These are phyloP conservation scores for Leptogaster cylindrica DNA, from an alignment of 2,888 invertebrate genomes.

Conservation along the genomic window DNA sequence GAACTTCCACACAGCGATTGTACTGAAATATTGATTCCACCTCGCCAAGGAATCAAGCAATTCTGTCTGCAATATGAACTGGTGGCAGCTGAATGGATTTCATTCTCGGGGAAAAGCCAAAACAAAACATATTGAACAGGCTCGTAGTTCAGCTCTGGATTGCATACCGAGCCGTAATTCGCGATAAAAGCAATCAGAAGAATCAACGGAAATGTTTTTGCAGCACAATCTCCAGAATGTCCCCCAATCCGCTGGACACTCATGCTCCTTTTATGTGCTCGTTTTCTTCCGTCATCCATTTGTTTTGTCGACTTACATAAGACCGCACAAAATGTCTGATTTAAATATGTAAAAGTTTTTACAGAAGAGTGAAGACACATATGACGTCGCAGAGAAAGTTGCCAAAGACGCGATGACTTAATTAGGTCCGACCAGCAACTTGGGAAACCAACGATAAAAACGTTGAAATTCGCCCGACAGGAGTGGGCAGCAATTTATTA, in stretches of 20 bases:
- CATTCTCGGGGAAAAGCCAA: too few species aligned
- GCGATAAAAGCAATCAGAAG: background rate
- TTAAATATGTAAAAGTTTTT: background rate
- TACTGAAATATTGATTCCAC: slow-evolving; percentile 28
- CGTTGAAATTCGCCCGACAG: too few species aligned
- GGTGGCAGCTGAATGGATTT: background rate
- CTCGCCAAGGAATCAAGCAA: background rate
- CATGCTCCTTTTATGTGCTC: background rate
- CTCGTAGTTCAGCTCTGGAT: too few species aligned
- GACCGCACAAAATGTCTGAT: background rate
- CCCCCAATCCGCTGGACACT: background rate
- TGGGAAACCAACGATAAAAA: background rate
- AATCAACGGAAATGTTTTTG: background rate
- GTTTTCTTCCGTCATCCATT: background rate
- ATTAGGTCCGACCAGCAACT: background rate
- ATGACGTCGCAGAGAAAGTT: background rate
- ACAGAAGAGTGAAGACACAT: background rate
- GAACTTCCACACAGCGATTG: slow-evolving; percentile 10
- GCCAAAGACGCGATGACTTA: background rate
- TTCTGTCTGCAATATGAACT: background rate
- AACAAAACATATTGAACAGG: too few species aligned
- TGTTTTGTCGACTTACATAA: background rate
- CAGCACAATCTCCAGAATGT: background rate
- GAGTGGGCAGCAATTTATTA: too few species aligned
- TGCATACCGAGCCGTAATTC: background rate